Conservation (phyloP, 2,113 vertebrate species). For the Psilopsiagon aurifrons region DNA sequence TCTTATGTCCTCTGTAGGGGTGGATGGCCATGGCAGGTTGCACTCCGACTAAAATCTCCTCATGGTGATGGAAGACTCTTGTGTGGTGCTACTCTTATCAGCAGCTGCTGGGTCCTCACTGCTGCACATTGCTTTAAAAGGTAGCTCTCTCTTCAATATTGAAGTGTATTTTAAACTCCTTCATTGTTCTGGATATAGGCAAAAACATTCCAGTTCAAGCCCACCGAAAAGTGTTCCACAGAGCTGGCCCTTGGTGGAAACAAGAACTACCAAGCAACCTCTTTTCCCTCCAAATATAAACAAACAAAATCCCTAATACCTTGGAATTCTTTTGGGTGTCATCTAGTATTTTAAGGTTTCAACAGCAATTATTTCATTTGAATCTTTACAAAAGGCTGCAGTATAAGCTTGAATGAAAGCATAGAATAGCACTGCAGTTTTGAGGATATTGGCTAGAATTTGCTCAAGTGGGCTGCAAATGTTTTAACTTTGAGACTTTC, state of each 20-base stretch:
- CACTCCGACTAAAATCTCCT: conserved; percentile 87
- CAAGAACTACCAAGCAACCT: neutral
- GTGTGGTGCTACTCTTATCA: conserved; percentile 93
- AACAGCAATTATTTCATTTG: neutral
- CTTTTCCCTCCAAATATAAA: neutral
- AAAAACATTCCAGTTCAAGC: neutral
- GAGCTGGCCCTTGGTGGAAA: neutral
- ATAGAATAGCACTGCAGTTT: neutral
- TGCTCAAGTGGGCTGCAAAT: neutral
- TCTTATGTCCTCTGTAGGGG: conserved; percentile 75
- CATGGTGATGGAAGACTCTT: conserved; percentile 89
- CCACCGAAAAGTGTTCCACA: neutral
- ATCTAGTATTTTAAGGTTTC: neutral
- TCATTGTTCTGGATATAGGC: neutral
- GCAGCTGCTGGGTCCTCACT: conserved; percentile 95
- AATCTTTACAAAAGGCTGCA: neutral
- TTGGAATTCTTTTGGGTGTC: neutral
- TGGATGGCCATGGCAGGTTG: conserved; percentile 96
- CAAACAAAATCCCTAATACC: neutral
- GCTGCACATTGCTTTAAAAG: conserved; percentile 98
- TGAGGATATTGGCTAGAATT: neutral
- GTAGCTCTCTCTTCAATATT: conserved; percentile 58
- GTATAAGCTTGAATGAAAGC: neutral
- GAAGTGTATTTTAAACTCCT: neutral
- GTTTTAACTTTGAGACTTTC: neutral